Percentiles rank a stretch among this genome's conserved stretches.
phyloP scores from a whole-genome alignment of 2,797 vertebrate genomes.

The Enteromius radiatus region DNA sequence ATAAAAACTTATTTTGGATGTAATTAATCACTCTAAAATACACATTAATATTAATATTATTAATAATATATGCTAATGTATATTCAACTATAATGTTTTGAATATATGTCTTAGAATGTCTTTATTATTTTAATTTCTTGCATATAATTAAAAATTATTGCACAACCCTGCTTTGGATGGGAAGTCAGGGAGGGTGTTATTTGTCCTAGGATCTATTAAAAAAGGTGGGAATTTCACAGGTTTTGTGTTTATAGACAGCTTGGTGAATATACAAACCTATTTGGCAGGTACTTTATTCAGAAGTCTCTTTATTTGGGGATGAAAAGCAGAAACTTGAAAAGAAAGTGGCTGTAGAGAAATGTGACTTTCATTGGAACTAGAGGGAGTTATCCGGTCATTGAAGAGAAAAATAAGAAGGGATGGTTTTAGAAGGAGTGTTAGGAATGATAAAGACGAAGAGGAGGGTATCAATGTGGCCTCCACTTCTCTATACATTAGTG shows the following conservation, averaged over 20 bases:
- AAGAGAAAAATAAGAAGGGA: constrained; percentile 63
- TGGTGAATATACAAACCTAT: constrained; percentile 37
- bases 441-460: constrained; percentile 53
- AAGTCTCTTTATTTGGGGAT: constrained; percentile 60
- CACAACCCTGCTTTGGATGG: neutral
- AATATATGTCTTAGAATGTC: neutral
- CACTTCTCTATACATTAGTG: constrained; percentile 56
- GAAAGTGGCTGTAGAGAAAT: constrained; percentile 66
- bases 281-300: constrained; percentile 46
- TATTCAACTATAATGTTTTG: neutral
- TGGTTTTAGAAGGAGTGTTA: constrained; percentile 58
- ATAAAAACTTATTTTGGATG: too few species aligned
- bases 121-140: constrained; percentile 1
- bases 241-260: constrained; percentile 26
- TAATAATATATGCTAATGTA: neutral
- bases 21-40: too few species aligned
- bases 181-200: neutral
- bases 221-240: neutral
- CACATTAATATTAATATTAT: too few species aligned
- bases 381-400: constrained; percentile 71
- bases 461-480: constrained; percentile 63
- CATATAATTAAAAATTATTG: neutral
- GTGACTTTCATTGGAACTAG: constrained; percentile 69
- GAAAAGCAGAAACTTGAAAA: constrained; percentile 63
- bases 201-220: neutral